Conservation (phyloP, 2,113 vertebrate genomes). For the Bungarus multicinctus region DNA sequence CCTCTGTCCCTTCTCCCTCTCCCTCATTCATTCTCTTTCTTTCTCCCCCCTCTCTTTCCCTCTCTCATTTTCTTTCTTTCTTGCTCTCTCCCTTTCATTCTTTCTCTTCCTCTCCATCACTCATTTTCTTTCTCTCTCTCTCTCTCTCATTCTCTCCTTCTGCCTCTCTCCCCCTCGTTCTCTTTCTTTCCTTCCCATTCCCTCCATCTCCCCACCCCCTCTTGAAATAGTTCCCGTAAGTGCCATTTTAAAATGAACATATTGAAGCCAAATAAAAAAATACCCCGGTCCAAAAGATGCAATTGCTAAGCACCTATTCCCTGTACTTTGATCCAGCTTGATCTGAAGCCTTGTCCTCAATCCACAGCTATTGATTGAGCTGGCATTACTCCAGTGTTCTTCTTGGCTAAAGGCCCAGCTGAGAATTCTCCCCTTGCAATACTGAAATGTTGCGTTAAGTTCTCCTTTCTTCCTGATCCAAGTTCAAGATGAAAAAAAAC, state of each 20-base stretch:
- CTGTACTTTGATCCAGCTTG: neutral
- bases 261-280: neutral
- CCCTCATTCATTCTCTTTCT: no score
- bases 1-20: no score
- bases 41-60: no score
- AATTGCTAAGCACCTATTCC: neutral
- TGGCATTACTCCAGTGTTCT: neutral
- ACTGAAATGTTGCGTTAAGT: neutral
- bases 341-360: neutral
- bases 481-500: neutral
- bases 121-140: no score
- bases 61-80: no score
- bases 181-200: no score
- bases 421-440: neutral
- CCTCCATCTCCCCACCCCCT: no score
- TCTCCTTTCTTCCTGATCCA: neutral
- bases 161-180: no score
- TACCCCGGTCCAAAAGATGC: neutral
- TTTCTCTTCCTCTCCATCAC: fast-evolving
- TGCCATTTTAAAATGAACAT: neutral
- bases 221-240: neutral
- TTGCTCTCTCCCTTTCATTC: no score
- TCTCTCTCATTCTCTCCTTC: no score
- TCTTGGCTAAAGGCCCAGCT: neutral
- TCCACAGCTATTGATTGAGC: neutral